A percentile compares a stretch with the other conserved stretches of the same genome.
These are phyloP conservation scores for Alligator mississippiensis DNA, from an alignment of 2,113 vertebrate species.

Conservation along the genomic window DNA sequence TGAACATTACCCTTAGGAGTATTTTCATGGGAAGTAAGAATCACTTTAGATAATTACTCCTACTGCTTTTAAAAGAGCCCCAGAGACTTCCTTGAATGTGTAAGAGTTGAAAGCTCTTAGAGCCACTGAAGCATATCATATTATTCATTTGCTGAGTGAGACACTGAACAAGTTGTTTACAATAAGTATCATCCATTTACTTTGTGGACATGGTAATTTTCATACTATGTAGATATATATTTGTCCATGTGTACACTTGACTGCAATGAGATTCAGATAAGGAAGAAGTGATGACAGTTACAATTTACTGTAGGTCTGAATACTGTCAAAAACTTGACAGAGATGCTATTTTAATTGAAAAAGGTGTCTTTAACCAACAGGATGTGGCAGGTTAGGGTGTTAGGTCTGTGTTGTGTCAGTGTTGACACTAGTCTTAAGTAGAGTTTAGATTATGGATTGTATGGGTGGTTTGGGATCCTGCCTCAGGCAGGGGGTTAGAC, in stretches of 20 bases:
- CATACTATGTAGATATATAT: not conserved
- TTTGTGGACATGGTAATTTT: not conserved
- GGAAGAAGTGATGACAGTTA: not conserved
- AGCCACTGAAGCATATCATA: not conserved
- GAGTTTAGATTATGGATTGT: too few species aligned
- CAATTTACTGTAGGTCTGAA: not conserved
- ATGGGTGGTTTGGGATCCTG: too few species aligned
- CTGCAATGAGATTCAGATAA: not conserved
- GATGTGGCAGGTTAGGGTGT: not conserved
- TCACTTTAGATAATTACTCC: not conserved
- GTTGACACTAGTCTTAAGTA: too few species aligned
- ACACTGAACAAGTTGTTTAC: not conserved
- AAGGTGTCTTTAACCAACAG: not conserved
- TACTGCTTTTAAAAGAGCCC: slow-evolving; percentile 21
- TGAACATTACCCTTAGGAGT: not conserved
- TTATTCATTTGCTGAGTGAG: not conserved
- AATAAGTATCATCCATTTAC: not conserved
- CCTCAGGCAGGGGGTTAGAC: too few species aligned
- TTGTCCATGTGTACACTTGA: not conserved
- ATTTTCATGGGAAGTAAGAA: not conserved
- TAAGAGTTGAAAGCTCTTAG: not conserved
- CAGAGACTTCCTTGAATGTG: not conserved
- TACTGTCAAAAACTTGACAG: not conserved
- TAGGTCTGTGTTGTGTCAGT: too few species aligned
- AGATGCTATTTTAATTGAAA: not conserved